Conservation (phyloP, 2,888 invertebrate species). For the Mongoloraphidia duomilia region DNA sequence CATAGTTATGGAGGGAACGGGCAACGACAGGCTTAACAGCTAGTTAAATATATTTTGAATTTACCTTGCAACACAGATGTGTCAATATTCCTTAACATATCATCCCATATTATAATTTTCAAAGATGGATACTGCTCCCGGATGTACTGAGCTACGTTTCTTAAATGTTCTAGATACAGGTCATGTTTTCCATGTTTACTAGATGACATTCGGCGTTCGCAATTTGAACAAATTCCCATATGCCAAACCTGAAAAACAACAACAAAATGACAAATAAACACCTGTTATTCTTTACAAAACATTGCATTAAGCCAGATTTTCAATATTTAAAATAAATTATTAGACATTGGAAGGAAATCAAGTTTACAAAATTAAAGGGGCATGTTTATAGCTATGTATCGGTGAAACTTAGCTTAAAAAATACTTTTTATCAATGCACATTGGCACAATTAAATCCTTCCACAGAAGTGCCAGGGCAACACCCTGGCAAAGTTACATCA, state of each 20-base stretch:
- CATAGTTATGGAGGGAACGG: background rate
- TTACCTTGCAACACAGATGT: conserved; percentile 41
- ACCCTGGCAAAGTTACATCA: background rate
- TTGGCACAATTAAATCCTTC: no score
- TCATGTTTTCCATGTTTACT: conserved; percentile 37
- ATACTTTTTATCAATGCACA: no score
- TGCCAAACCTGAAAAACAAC: conserved; percentile 50
- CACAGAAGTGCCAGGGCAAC: no score
- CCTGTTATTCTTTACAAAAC: background rate
- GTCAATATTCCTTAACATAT: conserved; percentile 58
- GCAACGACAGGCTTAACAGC: no score
- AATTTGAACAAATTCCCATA: conserved; percentile 43
- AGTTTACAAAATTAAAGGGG: no score
- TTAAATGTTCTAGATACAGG: conserved; percentile 53
- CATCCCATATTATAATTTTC: conserved; percentile 71
- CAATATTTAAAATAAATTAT: no score
- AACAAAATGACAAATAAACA: conserved; percentile 1
- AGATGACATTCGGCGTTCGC: conserved; percentile 32
- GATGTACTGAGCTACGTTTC: conserved; percentile 41
- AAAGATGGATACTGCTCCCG: conserved; percentile 45
- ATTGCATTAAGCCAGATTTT: no score
- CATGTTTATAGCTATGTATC: no score
- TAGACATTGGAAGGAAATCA: no score
- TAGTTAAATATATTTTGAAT: conserved; percentile 5
- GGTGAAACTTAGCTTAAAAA: no score